Conservation (phyloP, 2,113 vertebrate species). For the Antechinus flavipes region DNA sequence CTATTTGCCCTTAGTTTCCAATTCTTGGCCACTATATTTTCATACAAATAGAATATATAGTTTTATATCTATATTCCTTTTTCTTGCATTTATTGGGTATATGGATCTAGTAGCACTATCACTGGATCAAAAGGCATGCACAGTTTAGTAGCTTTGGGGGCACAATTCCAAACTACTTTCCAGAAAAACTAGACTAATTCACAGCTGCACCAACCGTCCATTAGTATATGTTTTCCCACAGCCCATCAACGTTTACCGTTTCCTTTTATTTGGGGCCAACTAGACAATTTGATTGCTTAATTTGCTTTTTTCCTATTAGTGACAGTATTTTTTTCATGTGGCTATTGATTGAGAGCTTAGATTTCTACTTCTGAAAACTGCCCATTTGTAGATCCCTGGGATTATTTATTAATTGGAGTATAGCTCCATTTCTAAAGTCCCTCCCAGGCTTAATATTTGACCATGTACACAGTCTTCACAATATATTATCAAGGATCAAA, state of each 20-base stretch:
- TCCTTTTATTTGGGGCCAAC: not conserved
- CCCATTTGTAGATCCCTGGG: not conserved
- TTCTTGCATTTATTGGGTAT: not conserved
- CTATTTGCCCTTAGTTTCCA: not conserved
- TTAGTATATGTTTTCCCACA: not conserved
- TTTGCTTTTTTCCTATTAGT: not conserved
- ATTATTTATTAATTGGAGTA: not conserved
- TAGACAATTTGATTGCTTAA: not conserved
- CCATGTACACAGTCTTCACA: too few species aligned
- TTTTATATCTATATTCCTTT: not conserved
- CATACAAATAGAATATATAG: not conserved
- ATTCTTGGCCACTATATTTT: not conserved
- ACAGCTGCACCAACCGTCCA: not conserved
- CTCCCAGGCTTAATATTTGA: too few species aligned
- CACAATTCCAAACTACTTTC: not conserved
- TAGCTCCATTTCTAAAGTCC: too few species aligned
- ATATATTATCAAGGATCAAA: too few species aligned
- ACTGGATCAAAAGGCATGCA: not conserved
- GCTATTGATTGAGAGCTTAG: not conserved
- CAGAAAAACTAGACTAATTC: not conserved
- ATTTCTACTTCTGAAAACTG: not conserved
- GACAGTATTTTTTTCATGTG: not conserved
- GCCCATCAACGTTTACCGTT: not conserved
- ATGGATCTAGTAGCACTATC: not conserved
- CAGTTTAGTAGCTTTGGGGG: not conserved